A percentile compares a stretch with the other conserved stretches of the same genome.
These are phyloP conservation scores for Drosophila macrospina DNA, from an alignment of 2,888 invertebrate genomes.

Conservation along the genomic window DNA sequence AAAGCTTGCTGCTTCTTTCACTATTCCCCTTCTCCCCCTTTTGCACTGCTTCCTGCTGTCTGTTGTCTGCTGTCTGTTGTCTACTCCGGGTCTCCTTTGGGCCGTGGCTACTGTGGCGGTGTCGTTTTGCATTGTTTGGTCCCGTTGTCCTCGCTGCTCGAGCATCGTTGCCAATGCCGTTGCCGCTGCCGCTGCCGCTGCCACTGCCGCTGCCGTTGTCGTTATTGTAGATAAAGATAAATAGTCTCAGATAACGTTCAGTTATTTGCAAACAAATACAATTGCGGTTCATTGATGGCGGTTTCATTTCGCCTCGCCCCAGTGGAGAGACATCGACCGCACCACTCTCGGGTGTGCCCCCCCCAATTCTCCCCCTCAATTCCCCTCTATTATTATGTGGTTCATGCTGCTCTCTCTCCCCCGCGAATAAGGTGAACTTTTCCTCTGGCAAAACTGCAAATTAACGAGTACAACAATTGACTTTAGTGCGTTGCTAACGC, in stretches of 20 bases:
- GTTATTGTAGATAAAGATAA: constrained; percentile 78
- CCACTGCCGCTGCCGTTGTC: constrained; percentile 12
- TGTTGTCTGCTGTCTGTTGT: constrained; percentile 1
- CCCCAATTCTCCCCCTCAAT: too few species aligned
- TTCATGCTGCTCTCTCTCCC: constrained; percentile 29
- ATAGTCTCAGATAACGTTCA: constrained; percentile 79
- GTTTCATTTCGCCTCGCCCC: constrained; percentile 59
- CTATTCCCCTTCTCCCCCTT: too few species aligned
- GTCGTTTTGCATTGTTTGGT: constrained; percentile 66
- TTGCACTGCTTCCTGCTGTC: not conserved
- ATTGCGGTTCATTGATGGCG: constrained; percentile 81
- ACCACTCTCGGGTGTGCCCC: constrained; percentile 11
- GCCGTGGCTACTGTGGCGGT: constrained; percentile 46
- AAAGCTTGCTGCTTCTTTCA: not conserved
- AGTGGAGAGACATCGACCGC: constrained; percentile 24
- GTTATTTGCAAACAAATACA: constrained; percentile 82
- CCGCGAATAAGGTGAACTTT: constrained; percentile 15
- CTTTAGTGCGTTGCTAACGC: constrained; percentile 18
- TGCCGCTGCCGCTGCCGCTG: too few species aligned
- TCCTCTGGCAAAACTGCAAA: constrained; percentile 21
- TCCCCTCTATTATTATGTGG: constrained; percentile 58
- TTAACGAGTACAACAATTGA: constrained; percentile 9
- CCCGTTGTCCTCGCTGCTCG: constrained; percentile 20
- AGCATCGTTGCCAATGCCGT: constrained; percentile 28
- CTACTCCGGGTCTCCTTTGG: constrained; percentile 19